Percentiles rank a stretch among this genome's conserved stretches.
Evolutionary conservation across 2,797 vertebrate genomes (phyloP).

Genomic region (Sebastes oblongus): DNA sequence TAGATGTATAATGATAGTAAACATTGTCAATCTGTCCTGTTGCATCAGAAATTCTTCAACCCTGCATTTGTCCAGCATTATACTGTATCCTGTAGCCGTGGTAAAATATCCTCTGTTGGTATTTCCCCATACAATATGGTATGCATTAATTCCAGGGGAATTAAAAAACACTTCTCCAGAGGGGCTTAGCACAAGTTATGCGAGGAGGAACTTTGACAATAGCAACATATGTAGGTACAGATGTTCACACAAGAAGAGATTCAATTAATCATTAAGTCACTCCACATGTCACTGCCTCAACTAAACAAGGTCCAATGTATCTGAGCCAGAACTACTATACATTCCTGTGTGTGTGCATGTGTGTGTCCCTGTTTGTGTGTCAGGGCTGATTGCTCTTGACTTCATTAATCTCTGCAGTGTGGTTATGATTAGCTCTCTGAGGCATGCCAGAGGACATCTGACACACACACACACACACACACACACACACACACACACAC

Average conservation of each 20-base stretch:
- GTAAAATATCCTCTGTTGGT: neutral
- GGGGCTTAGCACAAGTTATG: constrained; percentile 28
- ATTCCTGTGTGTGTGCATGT: constrained; percentile 33
- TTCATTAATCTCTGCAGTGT: constrained; percentile 82
- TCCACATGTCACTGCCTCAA: constrained; percentile 62
- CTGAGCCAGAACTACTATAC: constrained; percentile 64
- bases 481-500: neutral
- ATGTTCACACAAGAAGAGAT: constrained; percentile 67
- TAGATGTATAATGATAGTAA: neutral
- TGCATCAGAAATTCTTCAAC: neutral
- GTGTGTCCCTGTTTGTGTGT: constrained; percentile 73
- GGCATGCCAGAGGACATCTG: constrained; percentile 79
- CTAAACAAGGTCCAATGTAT: constrained; percentile 59
- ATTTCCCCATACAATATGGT: neutral
- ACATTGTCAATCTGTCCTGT: neutral
- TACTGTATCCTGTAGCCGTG: neutral
- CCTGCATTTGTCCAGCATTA: neutral
- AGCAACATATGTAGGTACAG: constrained; percentile 71
- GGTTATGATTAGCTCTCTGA: constrained; percentile 81
- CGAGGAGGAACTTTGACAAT: constrained; percentile 49
- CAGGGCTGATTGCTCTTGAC: constrained; percentile 79
- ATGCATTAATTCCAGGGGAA: neutral
- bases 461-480: constrained; percentile 52
- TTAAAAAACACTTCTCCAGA: neutral
- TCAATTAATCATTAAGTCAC: constrained; percentile 68